Evolutionary conservation across 1,140 invertebrate species (phyloP).

Genomic region (Panulirus ornatus): DNA sequence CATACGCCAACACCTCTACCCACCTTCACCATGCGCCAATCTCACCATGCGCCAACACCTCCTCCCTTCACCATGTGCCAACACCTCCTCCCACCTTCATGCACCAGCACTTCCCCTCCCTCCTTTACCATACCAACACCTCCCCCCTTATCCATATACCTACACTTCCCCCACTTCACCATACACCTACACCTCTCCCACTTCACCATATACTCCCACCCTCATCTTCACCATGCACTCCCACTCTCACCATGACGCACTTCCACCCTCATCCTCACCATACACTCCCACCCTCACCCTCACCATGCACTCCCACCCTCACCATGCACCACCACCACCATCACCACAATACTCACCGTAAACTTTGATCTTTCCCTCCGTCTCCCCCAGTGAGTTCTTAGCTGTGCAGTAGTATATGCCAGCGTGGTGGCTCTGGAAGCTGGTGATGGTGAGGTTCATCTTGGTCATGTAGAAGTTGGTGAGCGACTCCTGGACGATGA

Average conservation of each 20-base stretch:
- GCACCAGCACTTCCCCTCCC: too few species aligned
- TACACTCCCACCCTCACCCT: slow-evolving; percentile 95
- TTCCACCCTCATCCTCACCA: slow-evolving; percentile 85
- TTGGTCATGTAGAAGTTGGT: slow-evolving; percentile 77
- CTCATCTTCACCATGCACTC: not conserved
- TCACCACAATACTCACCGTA: slow-evolving; percentile 83
- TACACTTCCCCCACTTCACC: too few species aligned
- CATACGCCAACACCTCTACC: too few species aligned
- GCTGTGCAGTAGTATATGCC: slow-evolving; percentile 90
- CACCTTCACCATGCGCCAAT: too few species aligned
- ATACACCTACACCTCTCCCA: not conserved
- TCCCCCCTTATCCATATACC: too few species aligned
- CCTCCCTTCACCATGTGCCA: too few species aligned
- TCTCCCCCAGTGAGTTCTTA: slow-evolving; percentile 94
- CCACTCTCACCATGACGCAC: not conserved
- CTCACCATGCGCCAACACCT: too few species aligned
- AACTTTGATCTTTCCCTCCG: slow-evolving; percentile 92
- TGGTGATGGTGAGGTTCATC: slow-evolving; percentile 90
- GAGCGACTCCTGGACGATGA: slow-evolving; percentile 33
- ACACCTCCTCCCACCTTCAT: too few species aligned
- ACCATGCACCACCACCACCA: not conserved
- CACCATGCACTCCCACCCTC: slow-evolving; percentile 77
- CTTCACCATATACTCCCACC: not conserved
- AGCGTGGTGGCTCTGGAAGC: slow-evolving; percentile 85
- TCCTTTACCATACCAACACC: too few species aligned